phyloP scores from a whole-genome alignment of 1,140 invertebrate species.

The Gonatopus flavifemur region DNA sequence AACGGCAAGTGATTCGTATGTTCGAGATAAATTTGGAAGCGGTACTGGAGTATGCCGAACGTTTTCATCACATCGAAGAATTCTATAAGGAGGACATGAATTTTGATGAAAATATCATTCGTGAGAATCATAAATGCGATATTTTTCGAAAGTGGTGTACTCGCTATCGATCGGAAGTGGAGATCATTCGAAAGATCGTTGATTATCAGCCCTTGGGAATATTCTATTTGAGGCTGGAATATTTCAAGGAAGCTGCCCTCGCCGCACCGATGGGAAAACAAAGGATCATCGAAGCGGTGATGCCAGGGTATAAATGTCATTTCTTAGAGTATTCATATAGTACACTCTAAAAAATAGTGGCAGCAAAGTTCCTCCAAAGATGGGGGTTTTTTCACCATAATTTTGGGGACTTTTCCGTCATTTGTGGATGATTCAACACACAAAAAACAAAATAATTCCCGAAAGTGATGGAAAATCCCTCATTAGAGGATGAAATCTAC shows the following conservation, averaged over 20 bases:
- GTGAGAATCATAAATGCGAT: slow-evolving; percentile 56
- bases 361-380: no score
- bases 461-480: no score
- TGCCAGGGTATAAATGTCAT: slow-evolving; percentile 55
- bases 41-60: slow-evolving; percentile 64
- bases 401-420: no score
- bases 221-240: slow-evolving; percentile 67
- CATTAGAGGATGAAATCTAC: no score
- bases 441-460: no score
- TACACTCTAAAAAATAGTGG: no score
- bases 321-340: neutral
- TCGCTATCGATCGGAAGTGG: slow-evolving; percentile 64
- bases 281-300: slow-evolving; percentile 60
- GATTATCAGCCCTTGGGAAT: slow-evolving; percentile 67
- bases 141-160: slow-evolving; percentile 63
- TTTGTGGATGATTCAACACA: no score
- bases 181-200: slow-evolving; percentile 64
- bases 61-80: slow-evolving; percentile 67
- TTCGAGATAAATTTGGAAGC: slow-evolving; percentile 64
- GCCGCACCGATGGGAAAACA: slow-evolving; percentile 70
- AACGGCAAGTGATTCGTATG: slow-evolving; percentile 57
- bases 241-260: slow-evolving; percentile 70
- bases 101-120: slow-evolving; percentile 60
- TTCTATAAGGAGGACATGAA: slow-evolving; percentile 73
- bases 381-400: no score